These are phyloP conservation scores for Cebidichthys violaceus DNA, from an alignment of 2,113 vertebrate genomes.

Conservation along the genomic window DNA sequence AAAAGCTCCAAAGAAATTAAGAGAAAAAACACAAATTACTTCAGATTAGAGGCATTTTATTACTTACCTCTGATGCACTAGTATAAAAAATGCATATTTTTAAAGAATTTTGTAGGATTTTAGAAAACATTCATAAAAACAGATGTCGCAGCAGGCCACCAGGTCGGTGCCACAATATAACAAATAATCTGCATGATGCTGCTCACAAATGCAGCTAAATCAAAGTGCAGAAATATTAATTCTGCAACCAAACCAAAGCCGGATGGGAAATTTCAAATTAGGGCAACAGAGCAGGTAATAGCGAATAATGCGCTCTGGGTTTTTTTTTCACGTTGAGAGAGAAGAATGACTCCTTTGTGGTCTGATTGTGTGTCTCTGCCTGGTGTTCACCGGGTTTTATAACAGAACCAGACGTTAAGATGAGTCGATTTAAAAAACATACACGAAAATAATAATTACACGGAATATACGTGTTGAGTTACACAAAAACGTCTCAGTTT, in stretches of 20 bases:
- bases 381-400: neutral
- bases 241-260: slow-evolving; percentile 23
- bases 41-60: neutral
- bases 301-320: slow-evolving; percentile 18
- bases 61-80: neutral
- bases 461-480: neutral
- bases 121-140: neutral
- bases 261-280: slow-evolving; percentile 21
- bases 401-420: neutral
- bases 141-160: neutral
- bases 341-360: neutral
- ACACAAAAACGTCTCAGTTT: neutral
- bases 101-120: neutral
- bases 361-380: neutral
- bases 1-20: neutral
- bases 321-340: neutral
- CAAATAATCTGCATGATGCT: slow-evolving; percentile 7
- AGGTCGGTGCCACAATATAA: neutral
- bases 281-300: slow-evolving; percentile 30
- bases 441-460: neutral
- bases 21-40: neutral
- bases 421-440: neutral
- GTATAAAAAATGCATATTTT: neutral
- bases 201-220: slow-evolving; percentile 25
- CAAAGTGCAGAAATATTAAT: slow-evolving; percentile 21